Conservation (phyloP, 2,888 invertebrate genomes). For the Hedya salicella region DNA sequence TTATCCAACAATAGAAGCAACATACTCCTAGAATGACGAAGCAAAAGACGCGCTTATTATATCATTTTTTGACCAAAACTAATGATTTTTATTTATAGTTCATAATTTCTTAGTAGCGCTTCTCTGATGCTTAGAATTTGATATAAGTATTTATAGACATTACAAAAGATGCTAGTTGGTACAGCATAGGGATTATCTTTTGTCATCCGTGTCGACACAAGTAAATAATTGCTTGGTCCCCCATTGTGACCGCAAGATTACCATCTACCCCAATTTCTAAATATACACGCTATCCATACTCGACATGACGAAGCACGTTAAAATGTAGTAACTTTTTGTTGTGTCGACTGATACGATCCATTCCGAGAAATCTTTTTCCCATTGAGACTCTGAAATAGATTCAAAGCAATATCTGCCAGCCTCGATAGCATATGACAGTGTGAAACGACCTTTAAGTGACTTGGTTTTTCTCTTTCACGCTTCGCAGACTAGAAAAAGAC, state of each 20-base stretch:
- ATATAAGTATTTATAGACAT: neutral
- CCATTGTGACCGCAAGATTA: slow-evolving; percentile 35
- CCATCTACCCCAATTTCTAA: slow-evolving; percentile 34
- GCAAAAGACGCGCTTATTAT: no score
- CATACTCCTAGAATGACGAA: no score
- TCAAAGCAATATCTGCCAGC: slow-evolving; percentile 41
- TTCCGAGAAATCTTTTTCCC: slow-evolving; percentile 33
- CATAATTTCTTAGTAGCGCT: no score
- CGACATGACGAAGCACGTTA: slow-evolving; percentile 33
- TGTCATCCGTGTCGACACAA: slow-evolving; percentile 33
- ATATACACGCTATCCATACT: slow-evolving; percentile 29
- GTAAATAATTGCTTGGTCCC: slow-evolving; percentile 41
- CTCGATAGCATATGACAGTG: slow-evolving; percentile 34
- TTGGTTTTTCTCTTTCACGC: slow-evolving; percentile 52
- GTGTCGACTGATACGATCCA: slow-evolving; percentile 24
- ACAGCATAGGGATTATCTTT: slow-evolving; percentile 31
- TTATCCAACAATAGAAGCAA: no score
- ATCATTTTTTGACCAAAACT: no score
- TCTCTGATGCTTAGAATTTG: neutral
- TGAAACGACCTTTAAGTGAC: slow-evolving; percentile 49
- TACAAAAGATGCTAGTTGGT: slow-evolving; percentile 10
- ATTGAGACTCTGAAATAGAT: slow-evolving; percentile 29
- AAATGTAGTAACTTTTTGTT: slow-evolving; percentile 35
- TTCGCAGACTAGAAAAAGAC: slow-evolving; percentile 53
- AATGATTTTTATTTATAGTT: no score